A percentile compares a stretch with the other conserved stretches of the same genome.
Conservation (phyloP, 2,113 vertebrate species). For the Nyctibius bracteatus region DNA sequence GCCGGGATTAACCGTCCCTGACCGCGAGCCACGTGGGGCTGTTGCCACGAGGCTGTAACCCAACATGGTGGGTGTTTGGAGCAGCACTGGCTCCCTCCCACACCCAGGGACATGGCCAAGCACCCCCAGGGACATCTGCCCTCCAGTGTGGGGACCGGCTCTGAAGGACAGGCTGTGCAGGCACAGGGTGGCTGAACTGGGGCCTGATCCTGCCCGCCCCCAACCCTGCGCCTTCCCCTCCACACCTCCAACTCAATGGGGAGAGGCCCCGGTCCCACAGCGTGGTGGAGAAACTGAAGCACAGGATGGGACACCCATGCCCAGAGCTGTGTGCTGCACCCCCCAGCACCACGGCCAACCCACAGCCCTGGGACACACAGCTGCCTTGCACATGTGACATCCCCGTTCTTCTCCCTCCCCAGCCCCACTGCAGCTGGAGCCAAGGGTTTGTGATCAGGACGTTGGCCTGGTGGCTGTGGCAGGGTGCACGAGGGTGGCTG, state of each 20-base stretch:
- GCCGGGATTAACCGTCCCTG: neutral
- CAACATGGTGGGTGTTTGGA: rapidly evolving
- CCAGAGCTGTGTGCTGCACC: neutral
- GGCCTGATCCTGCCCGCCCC: neutral
- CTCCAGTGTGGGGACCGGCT: rapidly evolving
- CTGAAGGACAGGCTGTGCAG: neutral
- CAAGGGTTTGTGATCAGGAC: neutral
- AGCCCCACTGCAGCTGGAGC: rapidly evolving
- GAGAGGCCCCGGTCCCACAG: rapidly evolving
- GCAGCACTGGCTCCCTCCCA: rapidly evolving
- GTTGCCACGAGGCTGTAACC: neutral
- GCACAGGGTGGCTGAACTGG: neutral
- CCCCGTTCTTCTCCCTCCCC: rapidly evolving
- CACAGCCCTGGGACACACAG: too few relatives aligned
- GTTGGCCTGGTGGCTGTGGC: rapidly evolving
- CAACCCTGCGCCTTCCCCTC: rapidly evolving
- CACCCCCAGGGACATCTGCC: too few relatives aligned
- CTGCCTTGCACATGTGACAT: rapidly evolving
- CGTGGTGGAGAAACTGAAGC: neutral
- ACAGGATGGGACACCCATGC: rapidly evolving
- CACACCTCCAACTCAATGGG: rapidly evolving
- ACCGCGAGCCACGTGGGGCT: neutral
- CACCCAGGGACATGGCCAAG: rapidly evolving
- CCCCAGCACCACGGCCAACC: rapidly evolving
- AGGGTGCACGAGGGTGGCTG: neutral